phyloP scores from a whole-genome alignment of 2,888 invertebrate species.

The Acanthopleura granulata region DNA sequence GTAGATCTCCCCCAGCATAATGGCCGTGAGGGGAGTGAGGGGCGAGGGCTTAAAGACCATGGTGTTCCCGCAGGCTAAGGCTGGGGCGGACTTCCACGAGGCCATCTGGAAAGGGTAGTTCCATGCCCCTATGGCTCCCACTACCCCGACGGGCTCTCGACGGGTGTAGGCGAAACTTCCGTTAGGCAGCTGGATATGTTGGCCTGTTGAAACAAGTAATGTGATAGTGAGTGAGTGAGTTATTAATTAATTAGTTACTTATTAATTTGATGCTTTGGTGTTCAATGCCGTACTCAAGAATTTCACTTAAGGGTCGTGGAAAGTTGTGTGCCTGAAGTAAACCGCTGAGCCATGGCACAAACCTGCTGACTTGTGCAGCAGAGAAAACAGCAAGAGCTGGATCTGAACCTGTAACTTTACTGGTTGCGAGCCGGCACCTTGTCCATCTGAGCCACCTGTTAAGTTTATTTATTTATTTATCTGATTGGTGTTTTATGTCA shows the following conservation, averaged over 20 bases:
- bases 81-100: slow-evolving; percentile 72
- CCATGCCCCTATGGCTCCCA: slow-evolving; percentile 75
- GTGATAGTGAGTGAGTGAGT: background rate
- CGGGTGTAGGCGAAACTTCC: slow-evolving; percentile 72
- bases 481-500: no score
- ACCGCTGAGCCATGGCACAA: no score
- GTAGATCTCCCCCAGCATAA: slow-evolving; percentile 73
- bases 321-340: no score
- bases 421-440: no score
- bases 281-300: no score
- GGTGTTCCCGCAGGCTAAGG: slow-evolving; percentile 74
- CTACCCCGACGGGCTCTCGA: slow-evolving; percentile 73
- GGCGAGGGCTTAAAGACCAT: slow-evolving; percentile 75
- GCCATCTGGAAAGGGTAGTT: slow-evolving; percentile 75
- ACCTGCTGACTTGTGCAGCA: no score
- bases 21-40: slow-evolving; percentile 73
- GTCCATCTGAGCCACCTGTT: no score
- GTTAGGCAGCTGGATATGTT: slow-evolving; percentile 69
- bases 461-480: no score
- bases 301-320: no score
- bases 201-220: slow-evolving; percentile 58
- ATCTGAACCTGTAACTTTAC: no score
- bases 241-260: background rate
- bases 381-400: no score
- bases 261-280: no score